phyloP scores from a whole-genome alignment of 2,888 invertebrate species.

The Euproctis similis region DNA sequence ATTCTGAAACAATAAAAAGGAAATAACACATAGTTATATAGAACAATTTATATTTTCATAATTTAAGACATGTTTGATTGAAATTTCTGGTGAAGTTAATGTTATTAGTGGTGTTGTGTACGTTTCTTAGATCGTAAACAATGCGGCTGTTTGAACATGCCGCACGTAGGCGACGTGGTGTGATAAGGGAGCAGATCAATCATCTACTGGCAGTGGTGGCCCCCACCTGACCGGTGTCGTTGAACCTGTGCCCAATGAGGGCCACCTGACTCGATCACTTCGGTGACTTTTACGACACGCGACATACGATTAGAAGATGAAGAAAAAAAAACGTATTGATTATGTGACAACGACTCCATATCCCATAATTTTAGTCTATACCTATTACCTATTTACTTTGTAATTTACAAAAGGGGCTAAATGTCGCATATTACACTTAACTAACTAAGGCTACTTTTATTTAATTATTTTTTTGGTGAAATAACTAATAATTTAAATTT shows the following conservation, averaged over 20 bases:
- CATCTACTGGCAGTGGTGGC: slow-evolving; percentile 63
- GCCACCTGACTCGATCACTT: slow-evolving; percentile 61
- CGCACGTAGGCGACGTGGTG: slow-evolving; percentile 66
- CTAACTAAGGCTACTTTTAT: too few species aligned
- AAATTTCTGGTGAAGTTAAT: slow-evolving; percentile 18
- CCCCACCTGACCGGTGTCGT: slow-evolving; percentile 68
- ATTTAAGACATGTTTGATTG: slow-evolving; percentile 15
- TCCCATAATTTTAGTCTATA: too few species aligned
- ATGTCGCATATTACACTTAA: too few species aligned
- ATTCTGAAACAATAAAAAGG: slow-evolving; percentile 57
- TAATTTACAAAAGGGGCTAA: too few species aligned
- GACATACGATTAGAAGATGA: too few species aligned
- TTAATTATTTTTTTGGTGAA: too few species aligned
- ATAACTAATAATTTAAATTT: too few species aligned
- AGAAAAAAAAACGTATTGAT: too few species aligned
- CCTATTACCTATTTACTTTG: too few species aligned
- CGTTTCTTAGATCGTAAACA: slow-evolving; percentile 52
- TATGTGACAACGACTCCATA: too few species aligned
- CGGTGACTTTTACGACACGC: slow-evolving; percentile 38
- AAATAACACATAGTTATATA: slow-evolving; percentile 9
- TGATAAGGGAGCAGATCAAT: slow-evolving; percentile 73
- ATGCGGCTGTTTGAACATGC: slow-evolving; percentile 69
- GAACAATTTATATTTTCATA: slow-evolving; percentile 10
- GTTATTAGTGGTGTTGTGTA: slow-evolving; percentile 55
- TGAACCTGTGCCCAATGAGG: slow-evolving; percentile 50